Base-by-base conservation (phyloP, 2,888 invertebrate species). In the Herminia tarsipennalis region DNA sequence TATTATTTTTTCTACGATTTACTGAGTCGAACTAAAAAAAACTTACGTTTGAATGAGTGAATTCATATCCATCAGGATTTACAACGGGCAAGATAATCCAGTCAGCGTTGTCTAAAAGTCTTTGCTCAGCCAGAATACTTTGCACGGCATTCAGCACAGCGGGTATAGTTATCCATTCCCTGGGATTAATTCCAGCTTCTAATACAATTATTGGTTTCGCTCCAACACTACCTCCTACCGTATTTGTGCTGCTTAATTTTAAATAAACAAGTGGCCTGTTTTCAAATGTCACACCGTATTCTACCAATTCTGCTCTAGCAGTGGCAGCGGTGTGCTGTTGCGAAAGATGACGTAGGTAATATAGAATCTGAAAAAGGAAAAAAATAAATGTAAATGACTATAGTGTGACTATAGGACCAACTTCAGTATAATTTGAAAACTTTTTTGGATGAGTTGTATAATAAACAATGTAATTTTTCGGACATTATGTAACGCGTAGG, bases 41-140 rank as follows among this genome's bases (percentile, higher is more conserved):
- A 85, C 90, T 87, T 81, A 93, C 93, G 64, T 79, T 81, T 2
- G 88, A 85, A 70, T 93, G 93, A 0, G 94, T 92, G 76, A 92
- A 95, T 73, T 93, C 94, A 67, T 95, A 96, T 10, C 95, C 95
- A 83, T 96, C 95, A 3, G 95, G 95, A 77, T 96, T 96, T 16
- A 94, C 64, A 13, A 93, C 91, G 0, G 95, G 95, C n/a, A 95
- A 72, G n/a, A 94, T 76, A 54, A 92, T 92, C 94, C 95, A 95
- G 62, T 95, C 94, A 28, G 93, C 87, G 22, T 87, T 81, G 42
- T 93, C 81, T 16, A 94, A 74, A 27, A 94, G 73, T 10, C 76
- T 66, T 1, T 63, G 66, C 45, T 93, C 92, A 44, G 88, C 91
- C 9, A 94, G 76, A 34, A 95, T 66, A 73, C 93, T 92, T 41